These are phyloP conservation scores for Octodon degus DNA, from an alignment of 2,113 vertebrate genomes.

Conservation along the genomic window DNA sequence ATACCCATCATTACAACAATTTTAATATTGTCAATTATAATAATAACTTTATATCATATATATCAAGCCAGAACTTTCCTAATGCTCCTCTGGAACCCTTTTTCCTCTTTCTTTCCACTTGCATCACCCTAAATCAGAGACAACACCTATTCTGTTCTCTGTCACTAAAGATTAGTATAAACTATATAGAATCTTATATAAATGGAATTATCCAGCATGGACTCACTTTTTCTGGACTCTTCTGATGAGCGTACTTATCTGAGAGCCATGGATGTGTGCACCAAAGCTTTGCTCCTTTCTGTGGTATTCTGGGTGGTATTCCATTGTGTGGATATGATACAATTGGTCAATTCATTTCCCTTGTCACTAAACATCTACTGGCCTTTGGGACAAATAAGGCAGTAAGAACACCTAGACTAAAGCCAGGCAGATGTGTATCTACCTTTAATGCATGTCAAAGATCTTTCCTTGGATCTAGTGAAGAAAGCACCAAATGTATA, in stretches of 20 bases:
- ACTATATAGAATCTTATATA: slow-evolving; percentile 14
- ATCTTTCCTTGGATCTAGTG: background rate
- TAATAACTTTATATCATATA: background rate
- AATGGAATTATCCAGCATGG: background rate
- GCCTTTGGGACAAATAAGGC: background rate
- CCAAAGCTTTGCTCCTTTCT: background rate
- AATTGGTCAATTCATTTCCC: background rate
- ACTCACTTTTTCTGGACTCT: background rate
- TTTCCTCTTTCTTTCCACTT: background rate
- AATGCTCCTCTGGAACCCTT: background rate
- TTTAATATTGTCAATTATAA: background rate
- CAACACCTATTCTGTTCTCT: background rate
- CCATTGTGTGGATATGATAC: background rate
- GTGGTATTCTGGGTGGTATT: background rate
- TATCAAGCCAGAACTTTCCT: background rate
- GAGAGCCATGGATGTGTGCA: background rate
- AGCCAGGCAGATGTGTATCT: background rate
- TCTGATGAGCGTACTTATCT: background rate
- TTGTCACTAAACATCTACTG: background rate
- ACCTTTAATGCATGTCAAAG: background rate
- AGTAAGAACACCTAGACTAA: background rate
- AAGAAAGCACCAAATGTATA: background rate
- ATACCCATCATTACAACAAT: background rate
- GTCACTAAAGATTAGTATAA: background rate
- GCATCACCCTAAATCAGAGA: background rate